These are phyloP conservation scores for Thymallus thymallus DNA, from an alignment of 2,113 vertebrate genomes.

Conservation along the genomic window DNA sequence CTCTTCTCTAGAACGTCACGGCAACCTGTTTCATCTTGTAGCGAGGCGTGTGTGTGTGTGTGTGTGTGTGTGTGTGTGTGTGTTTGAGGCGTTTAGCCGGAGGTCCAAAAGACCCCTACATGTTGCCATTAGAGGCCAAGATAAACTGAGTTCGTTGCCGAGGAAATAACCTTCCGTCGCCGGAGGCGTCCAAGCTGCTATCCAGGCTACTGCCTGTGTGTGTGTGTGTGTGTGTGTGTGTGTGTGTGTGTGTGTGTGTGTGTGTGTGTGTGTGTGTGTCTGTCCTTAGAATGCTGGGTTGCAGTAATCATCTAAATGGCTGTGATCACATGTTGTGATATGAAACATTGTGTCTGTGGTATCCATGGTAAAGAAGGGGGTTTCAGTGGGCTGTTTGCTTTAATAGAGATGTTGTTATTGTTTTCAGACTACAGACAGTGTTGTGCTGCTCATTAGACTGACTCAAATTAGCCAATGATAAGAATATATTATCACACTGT, in stretches of 20 bases:
- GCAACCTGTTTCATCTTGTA: conserved; percentile 7
- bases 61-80: not conserved
- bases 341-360: conserved; percentile 26
- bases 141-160: conserved; percentile 14
- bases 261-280: conserved; percentile 22
- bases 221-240: conserved; percentile 23
- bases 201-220: conserved; percentile 12
- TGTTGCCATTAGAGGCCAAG: not conserved
- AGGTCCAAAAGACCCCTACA: not conserved
- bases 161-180: conserved; percentile 9
- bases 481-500: too few species aligned
- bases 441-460: too few species aligned
- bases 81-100: conserved; percentile 13
- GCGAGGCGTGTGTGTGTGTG: not conserved
- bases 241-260: conserved; percentile 31
- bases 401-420: too few species aligned
- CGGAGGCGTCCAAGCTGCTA: conserved; percentile 9
- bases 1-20: not conserved
- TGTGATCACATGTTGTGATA: conserved; percentile 2
- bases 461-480: too few species aligned
- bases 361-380: conserved; percentile 13
- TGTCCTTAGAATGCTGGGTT: too few species aligned
- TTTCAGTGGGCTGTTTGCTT: too few species aligned
- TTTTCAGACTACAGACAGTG: too few species aligned
- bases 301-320: conserved; percentile 48